Evolutionary conservation across 2,888 invertebrate genomes (phyloP).

Genomic region (Volucella inanis): DNA sequence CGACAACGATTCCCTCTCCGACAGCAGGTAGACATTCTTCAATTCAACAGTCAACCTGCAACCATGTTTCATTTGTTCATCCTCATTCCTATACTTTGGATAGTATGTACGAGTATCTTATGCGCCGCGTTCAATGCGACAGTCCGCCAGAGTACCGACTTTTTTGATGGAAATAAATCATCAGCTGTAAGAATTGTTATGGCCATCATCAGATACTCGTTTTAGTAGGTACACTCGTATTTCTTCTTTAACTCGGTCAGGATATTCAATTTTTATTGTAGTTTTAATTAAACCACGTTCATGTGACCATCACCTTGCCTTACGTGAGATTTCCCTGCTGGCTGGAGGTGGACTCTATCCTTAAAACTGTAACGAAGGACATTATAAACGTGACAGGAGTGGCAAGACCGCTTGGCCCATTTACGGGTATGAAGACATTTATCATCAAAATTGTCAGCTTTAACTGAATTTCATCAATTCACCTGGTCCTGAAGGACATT

Average conservation of each 20-base stretch:
- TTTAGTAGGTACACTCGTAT: background rate
- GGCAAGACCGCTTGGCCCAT: conserved; percentile 49
- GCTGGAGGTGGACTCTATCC: conserved; percentile 37
- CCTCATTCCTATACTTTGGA: too few relatives aligned
- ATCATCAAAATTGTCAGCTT: conserved; percentile 61
- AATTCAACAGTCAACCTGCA: too few relatives aligned
- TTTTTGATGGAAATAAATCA: too few relatives aligned
- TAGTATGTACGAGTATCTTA: too few relatives aligned
- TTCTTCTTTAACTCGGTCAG: too few relatives aligned
- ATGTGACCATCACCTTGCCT: background rate
- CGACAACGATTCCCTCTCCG: background rate
- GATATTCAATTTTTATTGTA: conserved; percentile 34
- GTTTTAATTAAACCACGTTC: conserved; percentile 63
- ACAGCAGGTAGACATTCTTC: too few relatives aligned
- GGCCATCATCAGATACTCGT: too few relatives aligned
- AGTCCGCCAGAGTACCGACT: too few relatives aligned
- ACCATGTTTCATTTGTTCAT: too few relatives aligned
- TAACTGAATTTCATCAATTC: conserved; percentile 48
- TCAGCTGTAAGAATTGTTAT: too few relatives aligned
- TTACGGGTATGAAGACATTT: conserved; percentile 73
- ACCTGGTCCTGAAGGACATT: conserved; percentile 55
- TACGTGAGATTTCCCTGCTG: conserved; percentile 5
- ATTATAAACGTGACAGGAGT: conserved; percentile 40
- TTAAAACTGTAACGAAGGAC: conserved; percentile 27
- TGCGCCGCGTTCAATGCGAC: too few relatives aligned